These are phyloP conservation scores for Bombus affinis DNA, from an alignment of 1,140 invertebrate genomes.

Conservation along the genomic window DNA sequence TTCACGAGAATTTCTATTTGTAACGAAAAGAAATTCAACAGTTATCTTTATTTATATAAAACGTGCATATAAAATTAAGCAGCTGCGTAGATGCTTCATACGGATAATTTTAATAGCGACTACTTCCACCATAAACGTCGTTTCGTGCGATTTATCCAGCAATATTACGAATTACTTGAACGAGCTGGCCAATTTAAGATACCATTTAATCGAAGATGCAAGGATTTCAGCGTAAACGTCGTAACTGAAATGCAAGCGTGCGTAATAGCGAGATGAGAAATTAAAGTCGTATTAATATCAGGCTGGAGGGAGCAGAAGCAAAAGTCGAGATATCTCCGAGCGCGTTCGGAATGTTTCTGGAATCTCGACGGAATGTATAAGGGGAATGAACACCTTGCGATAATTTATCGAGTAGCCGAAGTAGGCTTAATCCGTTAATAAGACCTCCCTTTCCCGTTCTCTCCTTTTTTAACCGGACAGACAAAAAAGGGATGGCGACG, in stretches of 20 bases:
- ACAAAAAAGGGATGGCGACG: slow-evolving; percentile 57
- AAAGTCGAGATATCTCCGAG: not conserved
- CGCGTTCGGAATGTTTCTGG: slow-evolving; percentile 46
- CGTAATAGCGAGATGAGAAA: slow-evolving; percentile 14
- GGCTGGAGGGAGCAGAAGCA: slow-evolving; percentile 5
- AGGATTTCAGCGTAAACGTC: not conserved
- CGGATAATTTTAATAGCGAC: slow-evolving; percentile 10
- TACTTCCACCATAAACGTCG: slow-evolving; percentile 4
- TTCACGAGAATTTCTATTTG: not conserved
- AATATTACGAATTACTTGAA: slow-evolving; percentile 21
- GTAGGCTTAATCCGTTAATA: slow-evolving; percentile 73
- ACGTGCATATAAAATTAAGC: not conserved
- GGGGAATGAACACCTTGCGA: slow-evolving; percentile 59
- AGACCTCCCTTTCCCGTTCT: slow-evolving; percentile 50
- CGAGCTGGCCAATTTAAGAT: slow-evolving; percentile 20
- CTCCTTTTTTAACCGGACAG: slow-evolving; percentile 23
- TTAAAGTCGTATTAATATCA: slow-evolving; percentile 7
- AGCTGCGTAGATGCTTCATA: not conserved
- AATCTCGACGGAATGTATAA: slow-evolving; percentile 55
- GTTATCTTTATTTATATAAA: slow-evolving; percentile 10
- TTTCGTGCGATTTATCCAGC: slow-evolving; percentile 2
- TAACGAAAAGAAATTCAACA: not conserved
- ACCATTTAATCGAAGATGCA: slow-evolving; percentile 19
- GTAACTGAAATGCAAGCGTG: slow-evolving; percentile 10
- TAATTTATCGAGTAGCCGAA: slow-evolving; percentile 70